Evolutionary conservation across 1,140 invertebrate species (phyloP).

Genomic region (Zaprionus taronus): DNA sequence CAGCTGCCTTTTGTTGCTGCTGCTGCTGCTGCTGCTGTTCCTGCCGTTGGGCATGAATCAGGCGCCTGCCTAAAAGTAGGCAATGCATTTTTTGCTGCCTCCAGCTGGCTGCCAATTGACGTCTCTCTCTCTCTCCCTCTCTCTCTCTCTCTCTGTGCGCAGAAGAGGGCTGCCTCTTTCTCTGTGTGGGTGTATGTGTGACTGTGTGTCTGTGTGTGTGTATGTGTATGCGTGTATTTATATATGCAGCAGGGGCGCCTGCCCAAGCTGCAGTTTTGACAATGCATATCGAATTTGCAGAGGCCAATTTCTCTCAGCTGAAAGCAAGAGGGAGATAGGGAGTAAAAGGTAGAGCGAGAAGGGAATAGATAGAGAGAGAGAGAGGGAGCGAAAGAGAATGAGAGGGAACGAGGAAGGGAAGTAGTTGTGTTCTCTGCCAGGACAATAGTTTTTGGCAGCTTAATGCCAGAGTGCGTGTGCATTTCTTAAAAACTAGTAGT

Average conservation of each 20-base stretch:
- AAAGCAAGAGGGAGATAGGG: not conserved
- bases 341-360: not conserved
- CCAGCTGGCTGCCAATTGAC: constrained; percentile 20
- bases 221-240: not conserved
- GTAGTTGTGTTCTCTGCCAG: not conserved
- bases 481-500: constrained; percentile 30
- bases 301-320: constrained; percentile 33
- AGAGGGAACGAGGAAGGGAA: not conserved
- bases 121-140: not conserved
- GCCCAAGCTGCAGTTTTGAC: constrained; percentile 33
- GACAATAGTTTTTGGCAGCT: constrained; percentile 29
- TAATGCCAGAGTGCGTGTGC: constrained; percentile 34
- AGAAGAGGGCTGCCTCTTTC: no score
- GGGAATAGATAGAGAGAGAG: not conserved
- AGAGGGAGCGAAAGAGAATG: not conserved
- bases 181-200: not conserved
- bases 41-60: constrained; percentile 45
- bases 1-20: constrained; percentile 65
- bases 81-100: constrained; percentile 43
- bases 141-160: not conserved
- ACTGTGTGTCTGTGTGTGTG: not conserved
- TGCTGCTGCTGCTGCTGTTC: constrained; percentile 34
- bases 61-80: constrained; percentile 62
- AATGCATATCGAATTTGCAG: constrained; percentile 49
- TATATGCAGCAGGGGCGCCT: constrained; percentile 6